Evolutionary conservation across 2,888 invertebrate genomes (phyloP).

Genomic region (Mimumesa dahlbomi): DNA sequence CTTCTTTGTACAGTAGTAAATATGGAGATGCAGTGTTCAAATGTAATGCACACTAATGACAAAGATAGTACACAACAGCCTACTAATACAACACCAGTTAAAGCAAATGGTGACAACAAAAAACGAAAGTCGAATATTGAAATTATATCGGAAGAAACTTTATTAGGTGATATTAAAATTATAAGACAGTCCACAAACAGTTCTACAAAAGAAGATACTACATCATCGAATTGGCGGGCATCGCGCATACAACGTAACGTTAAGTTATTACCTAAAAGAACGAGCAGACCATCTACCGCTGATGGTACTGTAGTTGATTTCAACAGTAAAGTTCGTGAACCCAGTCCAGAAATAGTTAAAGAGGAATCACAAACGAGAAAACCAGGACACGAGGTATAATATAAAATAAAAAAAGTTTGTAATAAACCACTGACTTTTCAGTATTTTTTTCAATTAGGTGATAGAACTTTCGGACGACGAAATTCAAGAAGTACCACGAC

Average conservation of each 20-base stretch:
- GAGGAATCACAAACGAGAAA: conserved; percentile 52
- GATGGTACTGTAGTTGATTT: conserved; percentile 53
- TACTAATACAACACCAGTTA: background rate
- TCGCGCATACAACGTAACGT: conserved; percentile 76
- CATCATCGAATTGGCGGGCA: conserved; percentile 69
- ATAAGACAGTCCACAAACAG: conserved; percentile 48
- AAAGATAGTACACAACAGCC: no score
- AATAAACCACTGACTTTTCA: background rate
- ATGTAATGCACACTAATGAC: background rate
- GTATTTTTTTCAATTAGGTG: conserved; percentile 58
- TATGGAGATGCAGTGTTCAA: conserved; percentile 1
- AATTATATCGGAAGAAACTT: conserved; percentile 75
- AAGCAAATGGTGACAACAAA: conserved; percentile 29
- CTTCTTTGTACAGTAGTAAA: conserved; percentile 32
- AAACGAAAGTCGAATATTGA: conserved; percentile 58
- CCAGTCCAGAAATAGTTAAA: background rate
- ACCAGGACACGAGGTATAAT: conserved; percentile 64
- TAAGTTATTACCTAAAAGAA: conserved; percentile 75
- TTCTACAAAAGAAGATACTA: conserved; percentile 1
- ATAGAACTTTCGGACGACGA: conserved; percentile 78
- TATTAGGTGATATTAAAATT: conserved; percentile 71
- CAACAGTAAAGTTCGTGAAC: conserved; percentile 11
- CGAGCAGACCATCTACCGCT: conserved; percentile 56
- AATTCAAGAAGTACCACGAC: conserved; percentile 72
- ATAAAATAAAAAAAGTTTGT: background rate